Conservation (phyloP, 2,888 invertebrate species). For the Microctonus aethiopoides region DNA sequence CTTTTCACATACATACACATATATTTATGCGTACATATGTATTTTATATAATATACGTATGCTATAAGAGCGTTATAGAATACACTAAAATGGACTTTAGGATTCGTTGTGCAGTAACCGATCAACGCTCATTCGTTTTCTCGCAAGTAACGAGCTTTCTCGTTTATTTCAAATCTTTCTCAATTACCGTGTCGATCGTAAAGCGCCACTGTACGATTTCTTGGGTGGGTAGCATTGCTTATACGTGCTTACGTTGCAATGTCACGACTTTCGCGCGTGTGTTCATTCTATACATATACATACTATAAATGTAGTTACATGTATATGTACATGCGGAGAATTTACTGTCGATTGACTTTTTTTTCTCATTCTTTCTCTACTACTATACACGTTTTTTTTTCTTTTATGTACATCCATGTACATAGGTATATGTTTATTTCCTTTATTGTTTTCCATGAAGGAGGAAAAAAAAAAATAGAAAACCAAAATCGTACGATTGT, state of each 20-base stretch:
- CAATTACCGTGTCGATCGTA: slow-evolving; percentile 42
- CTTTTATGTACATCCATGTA: too few species aligned
- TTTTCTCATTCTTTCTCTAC: not conserved
- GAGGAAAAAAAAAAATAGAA: not conserved
- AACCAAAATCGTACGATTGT: not conserved
- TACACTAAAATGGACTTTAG: slow-evolving; percentile 40
- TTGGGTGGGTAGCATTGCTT: slow-evolving; percentile 2
- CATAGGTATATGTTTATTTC: not conserved
- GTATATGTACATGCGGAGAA: not conserved
- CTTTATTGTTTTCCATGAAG: not conserved
- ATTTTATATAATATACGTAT: not conserved
- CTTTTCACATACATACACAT: not conserved
- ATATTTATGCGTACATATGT: not conserved
- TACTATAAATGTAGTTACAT: not conserved
- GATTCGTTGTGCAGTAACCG: slow-evolving; percentile 37
- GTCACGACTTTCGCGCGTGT: not conserved
- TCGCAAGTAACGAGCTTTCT: slow-evolving; percentile 28
- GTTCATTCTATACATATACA: not conserved
- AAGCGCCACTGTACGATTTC: slow-evolving; percentile 23
- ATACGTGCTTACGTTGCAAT: not conserved
- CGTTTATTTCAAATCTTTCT: slow-evolving; percentile 40
- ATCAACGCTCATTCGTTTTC: slow-evolving; percentile 33
- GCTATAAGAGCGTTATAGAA: slow-evolving; percentile 27
- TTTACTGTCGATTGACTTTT: slow-evolving; percentile 20
- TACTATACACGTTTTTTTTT: not conserved